Evolutionary conservation across 2,888 invertebrate genomes (phyloP).

Genomic region (Microctonus aethiopoides): DNA sequence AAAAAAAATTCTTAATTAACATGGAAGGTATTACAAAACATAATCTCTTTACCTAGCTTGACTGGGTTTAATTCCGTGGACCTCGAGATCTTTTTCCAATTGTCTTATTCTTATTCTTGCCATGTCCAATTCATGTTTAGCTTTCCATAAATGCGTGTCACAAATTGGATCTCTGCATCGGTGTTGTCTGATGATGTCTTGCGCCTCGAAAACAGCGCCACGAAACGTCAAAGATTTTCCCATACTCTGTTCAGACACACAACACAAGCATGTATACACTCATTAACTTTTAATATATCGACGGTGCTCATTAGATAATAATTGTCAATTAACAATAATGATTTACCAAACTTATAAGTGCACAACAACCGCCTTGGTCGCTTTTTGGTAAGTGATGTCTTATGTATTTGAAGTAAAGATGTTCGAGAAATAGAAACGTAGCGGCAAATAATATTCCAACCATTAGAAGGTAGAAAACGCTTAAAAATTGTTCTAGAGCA

Average conservation of each 20-base stretch:
- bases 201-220: conserved; percentile 82
- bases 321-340: background rate
- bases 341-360: conserved; percentile 92
- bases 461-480: conserved; percentile 95
- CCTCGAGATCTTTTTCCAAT: conserved; percentile 86
- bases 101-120: conserved; percentile 86
- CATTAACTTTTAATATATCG: too few species aligned
- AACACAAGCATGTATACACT: too few species aligned
- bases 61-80: conserved; percentile 83
- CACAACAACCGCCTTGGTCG: conserved; percentile 89
- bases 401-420: conserved; percentile 94
- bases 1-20: background rate
- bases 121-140: conserved; percentile 89
- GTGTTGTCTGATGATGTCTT: conserved; percentile 80
- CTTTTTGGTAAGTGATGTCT: conserved; percentile 88
- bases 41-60: conserved; percentile 66
- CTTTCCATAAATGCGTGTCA: conserved; percentile 89
- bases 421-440: conserved; percentile 87
- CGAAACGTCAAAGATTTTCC: conserved; percentile 85
- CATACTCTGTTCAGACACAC: conserved; percentile 69
- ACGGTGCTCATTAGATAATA: background rate
- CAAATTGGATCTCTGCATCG: conserved; percentile 83
- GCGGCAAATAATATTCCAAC: conserved; percentile 93
- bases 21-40: background rate
- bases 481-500: conserved; percentile 95